Base-by-base conservation (phyloP, 2,113 vertebrate genomes). In the Lipophrys pholis region DNA sequence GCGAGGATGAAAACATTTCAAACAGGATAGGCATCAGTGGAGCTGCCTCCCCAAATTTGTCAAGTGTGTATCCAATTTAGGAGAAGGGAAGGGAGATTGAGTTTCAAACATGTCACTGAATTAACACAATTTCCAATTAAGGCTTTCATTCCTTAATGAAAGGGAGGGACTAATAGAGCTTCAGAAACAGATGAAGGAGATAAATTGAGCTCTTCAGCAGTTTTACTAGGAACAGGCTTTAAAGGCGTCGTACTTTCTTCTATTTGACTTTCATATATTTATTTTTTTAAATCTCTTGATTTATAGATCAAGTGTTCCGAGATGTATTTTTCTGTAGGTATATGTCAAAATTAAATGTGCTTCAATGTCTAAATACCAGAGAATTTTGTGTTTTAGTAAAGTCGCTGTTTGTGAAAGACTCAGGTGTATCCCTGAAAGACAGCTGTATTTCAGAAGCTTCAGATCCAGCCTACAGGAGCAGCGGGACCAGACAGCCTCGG, bases 81-180 rank as follows among this genome's bases (percentile, higher is more conserved):
- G 61, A 15, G 42, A 79, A 70, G 68, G 59, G 64, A 73, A 66
- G 38, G 4, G 17, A 36, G 77, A 69, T 57, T 7, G 72, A 53
- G 64, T 85, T 87, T 90, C 78, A 78, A 61, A 78, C 70, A 78
- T 73, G 73, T 73, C 73, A 71, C 65, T 72, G 48, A 85, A 81
- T 80, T 75, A 84, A 84, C 67, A 86, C 80, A 73, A 80, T 84
- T 83, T 82, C 70, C 84, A 84, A 87, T 88, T 84, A 86, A 68
- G 72, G 63, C 36, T 74, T 78, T 85, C 36, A 76, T 88, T 86
- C 46, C 60, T 82, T 85, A 80, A 85, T 69, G 80, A 87, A 69
- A 82, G 52, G 48, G 67, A 72, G 59, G 74, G 75, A 55, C 79
- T n/a, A 51, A 49, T 17, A 52, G 15, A 75, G 59, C 62, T 36